phyloP scores from a whole-genome alignment of 2,888 invertebrate species.

The Drosophila affinis region DNA sequence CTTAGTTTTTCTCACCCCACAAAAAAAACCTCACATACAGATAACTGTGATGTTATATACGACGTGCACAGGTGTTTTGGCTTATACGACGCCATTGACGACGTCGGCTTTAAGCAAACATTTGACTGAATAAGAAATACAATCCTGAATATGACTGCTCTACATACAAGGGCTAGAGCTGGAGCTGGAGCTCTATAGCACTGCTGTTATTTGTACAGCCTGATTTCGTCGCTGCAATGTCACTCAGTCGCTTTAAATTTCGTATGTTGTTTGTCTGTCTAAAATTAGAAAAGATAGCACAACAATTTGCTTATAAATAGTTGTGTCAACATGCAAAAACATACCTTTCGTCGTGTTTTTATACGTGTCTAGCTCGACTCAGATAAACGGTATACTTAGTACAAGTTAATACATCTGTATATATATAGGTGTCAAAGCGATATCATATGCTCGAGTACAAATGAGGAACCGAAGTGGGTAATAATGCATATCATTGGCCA shows the following conservation, averaged over 20 bases:
- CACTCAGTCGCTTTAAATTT: constrained; percentile 59
- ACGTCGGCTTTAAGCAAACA: constrained; percentile 31
- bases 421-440: neutral
- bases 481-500: constrained; percentile 6
- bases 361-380: constrained; percentile 39
- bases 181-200: neutral
- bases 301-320: constrained; percentile 70
- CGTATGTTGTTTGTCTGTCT: constrained; percentile 56
- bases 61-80: constrained; percentile 55
- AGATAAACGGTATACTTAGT: constrained; percentile 13
- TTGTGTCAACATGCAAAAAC: constrained; percentile 66
- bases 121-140: constrained; percentile 47
- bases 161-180: no score
- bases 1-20: no score
- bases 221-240: constrained; percentile 60
- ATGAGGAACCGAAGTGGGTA: constrained; percentile 2
- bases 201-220: constrained; percentile 67
- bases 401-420: constrained; percentile 5
- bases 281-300: constrained; percentile 75
- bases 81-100: constrained; percentile 20
- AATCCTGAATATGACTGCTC: constrained; percentile 14
- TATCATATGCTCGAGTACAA: neutral
- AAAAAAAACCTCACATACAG: neutral
- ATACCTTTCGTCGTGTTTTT: constrained; percentile 46
- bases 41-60: neutral